Conservation (phyloP, 2,888 invertebrate species). For the Tetanocera ferruginea region DNA sequence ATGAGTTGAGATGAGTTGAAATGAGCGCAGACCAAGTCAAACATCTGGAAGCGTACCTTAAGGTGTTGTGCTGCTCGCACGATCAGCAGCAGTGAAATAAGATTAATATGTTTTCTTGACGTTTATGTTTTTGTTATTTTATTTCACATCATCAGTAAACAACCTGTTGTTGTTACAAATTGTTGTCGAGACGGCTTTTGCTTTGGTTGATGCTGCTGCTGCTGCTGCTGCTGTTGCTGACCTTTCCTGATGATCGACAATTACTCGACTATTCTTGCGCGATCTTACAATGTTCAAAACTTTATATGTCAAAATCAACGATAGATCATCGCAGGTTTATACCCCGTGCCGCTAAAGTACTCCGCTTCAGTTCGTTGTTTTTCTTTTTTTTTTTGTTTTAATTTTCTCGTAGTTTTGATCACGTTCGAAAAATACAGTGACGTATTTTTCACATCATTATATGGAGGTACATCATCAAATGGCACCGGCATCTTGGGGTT, state of each 20-base stretch:
- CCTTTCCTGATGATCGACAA: constrained; percentile 6
- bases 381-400: not conserved
- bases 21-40: constrained; percentile 28
- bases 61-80: constrained; percentile 32
- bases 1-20: not conserved
- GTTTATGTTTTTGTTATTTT: constrained; percentile 32
- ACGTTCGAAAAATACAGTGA: not conserved
- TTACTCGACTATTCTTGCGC: not conserved
- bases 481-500: not conserved
- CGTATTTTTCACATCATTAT: constrained; percentile 25
- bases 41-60: constrained; percentile 46
- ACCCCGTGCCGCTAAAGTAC: constrained; percentile 24
- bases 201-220: not conserved
- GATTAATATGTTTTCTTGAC: constrained; percentile 54
- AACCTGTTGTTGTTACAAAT: constrained; percentile 50
- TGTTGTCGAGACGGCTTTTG: not conserved
- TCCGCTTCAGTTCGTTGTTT: not conserved
- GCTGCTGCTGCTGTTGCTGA: not conserved
- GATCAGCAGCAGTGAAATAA: constrained; percentile 47
- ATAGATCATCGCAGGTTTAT: constrained; percentile 47
- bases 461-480: constrained; percentile 2
- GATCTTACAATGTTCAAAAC: constrained; percentile 5
- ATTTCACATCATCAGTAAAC: constrained; percentile 53
- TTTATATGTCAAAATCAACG: constrained; percentile 49
- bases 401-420: not conserved